phyloP scores from a whole-genome alignment of 2,113 vertebrate species.

The Muscicapa adusta region DNA sequence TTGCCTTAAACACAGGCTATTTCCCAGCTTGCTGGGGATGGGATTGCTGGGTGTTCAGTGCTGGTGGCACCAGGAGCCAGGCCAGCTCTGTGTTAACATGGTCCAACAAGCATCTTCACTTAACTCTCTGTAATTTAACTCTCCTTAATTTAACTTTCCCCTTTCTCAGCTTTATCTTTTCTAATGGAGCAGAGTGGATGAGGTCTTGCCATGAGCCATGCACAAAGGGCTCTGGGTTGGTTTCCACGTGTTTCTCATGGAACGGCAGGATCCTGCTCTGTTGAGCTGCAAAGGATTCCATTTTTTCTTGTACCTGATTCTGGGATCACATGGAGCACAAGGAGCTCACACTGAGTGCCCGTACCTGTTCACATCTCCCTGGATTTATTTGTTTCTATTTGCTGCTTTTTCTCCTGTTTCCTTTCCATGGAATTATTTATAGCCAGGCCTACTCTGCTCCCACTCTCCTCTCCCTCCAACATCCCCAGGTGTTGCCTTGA shows the following conservation, averaged over 20 bases:
- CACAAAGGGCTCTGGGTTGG: neutral
- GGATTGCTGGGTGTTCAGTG: neutral
- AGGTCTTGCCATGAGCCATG: neutral
- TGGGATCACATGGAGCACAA: fast-evolving
- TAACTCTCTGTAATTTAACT: neutral
- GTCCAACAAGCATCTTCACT: neutral
- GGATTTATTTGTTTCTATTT: neutral
- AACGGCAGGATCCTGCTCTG: neutral
- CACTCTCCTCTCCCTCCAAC: neutral
- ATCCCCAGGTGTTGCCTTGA: neutral
- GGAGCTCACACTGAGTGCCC: neutral
- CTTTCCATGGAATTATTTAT: neutral
- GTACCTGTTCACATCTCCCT: neutral
- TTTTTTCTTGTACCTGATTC: neutral
- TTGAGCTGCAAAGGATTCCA: neutral
- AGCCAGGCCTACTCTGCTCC: neutral
- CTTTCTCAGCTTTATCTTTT: neutral
- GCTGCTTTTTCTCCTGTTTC: neutral
- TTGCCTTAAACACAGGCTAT: neutral
- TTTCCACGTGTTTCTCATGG: neutral
- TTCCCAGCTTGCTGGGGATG: neutral
- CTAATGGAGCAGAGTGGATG: neutral
- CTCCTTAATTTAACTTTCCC: neutral
- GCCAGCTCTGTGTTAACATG: neutral
- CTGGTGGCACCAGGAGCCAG: neutral